phyloP scores from a whole-genome alignment of 2,888 invertebrate species.

The Melieria crassipennis region DNA sequence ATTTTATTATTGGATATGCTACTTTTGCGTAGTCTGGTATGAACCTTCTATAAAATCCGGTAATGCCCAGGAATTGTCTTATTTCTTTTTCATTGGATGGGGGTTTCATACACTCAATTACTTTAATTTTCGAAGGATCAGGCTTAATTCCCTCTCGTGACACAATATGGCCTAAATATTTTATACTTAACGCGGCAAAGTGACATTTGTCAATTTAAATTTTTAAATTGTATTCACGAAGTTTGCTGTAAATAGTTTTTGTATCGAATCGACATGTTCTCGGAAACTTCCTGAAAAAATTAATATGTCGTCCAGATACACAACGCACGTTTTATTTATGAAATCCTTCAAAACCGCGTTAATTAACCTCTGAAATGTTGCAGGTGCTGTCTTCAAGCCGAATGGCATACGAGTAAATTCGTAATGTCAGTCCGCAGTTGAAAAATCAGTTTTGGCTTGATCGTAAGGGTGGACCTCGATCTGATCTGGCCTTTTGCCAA shows the following conservation, averaged over 20 bases:
- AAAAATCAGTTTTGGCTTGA: constrained; percentile 15
- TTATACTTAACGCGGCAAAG: constrained; percentile 27
- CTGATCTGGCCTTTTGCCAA: constrained; percentile 11
- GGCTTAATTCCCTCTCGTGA: constrained; percentile 17
- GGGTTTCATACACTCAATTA: neutral
- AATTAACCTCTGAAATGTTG: constrained; percentile 16
- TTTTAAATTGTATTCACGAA: constrained; percentile 24
- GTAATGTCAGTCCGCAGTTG: constrained; percentile 1
- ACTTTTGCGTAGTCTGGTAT: neutral
- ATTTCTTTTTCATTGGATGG: constrained; percentile 12
- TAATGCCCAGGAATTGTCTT: constrained; percentile 3
- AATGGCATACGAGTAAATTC: constrained; percentile 15
- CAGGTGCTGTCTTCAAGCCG: constrained; percentile 13
- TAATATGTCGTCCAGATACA: constrained; percentile 5
- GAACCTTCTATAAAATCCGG: constrained; percentile 8
- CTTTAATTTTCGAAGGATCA: constrained; percentile 6
- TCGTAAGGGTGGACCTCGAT: constrained; percentile 6
- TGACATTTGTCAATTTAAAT: constrained; percentile 29
- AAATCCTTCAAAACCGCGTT: constrained; percentile 1
- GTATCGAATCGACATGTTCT: constrained; percentile 36
- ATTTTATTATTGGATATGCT: too few relatives aligned
- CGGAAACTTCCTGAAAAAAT: neutral
- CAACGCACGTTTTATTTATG: constrained; percentile 5
- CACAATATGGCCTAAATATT: constrained; percentile 31
- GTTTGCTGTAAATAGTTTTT: constrained; percentile 30